Conservation (phyloP, 2,888 invertebrate species). For the Trichogramma evanescens region DNA sequence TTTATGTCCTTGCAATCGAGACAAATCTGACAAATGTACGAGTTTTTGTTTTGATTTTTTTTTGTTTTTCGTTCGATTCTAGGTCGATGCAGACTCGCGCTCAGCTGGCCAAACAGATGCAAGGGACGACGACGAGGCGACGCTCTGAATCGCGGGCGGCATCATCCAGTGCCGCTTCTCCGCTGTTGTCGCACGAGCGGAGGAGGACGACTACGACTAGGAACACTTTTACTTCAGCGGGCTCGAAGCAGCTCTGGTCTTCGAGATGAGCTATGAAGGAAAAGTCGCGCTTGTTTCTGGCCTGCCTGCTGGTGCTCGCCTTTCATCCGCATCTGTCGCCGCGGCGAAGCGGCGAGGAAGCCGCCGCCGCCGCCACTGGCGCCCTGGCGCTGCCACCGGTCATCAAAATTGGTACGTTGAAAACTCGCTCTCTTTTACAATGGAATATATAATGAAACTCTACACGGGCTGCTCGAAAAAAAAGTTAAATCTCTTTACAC, state of each 20-base stretch:
- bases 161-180: neutral
- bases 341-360: constrained; percentile 24
- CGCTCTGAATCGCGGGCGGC: neutral
- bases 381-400: constrained; percentile 41
- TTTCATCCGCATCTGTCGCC: constrained; percentile 39
- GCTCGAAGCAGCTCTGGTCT: constrained; percentile 24
- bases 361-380: constrained; percentile 25
- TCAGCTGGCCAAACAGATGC: constrained; percentile 2
- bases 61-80: neutral
- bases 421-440: neutral
- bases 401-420: constrained; percentile 43
- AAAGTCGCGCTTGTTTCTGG: constrained; percentile 43
- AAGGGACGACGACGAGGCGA: neutral
- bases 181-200: neutral
- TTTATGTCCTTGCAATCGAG: no score
- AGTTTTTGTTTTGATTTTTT: neutral
- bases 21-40: neutral
- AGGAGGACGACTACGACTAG: neutral
- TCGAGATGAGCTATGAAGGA: constrained; percentile 48
- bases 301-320: constrained; percentile 38
- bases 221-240: neutral
- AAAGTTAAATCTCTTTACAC: no score
- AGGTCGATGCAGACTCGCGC: constrained; percentile 19
- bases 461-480: no score
- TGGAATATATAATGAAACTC: no score